A percentile compares a stretch with the other conserved stretches of the same genome.
Evolutionary conservation across 1,140 invertebrate species (phyloP).

Genomic region (Brachionus plicatilis): DNA sequence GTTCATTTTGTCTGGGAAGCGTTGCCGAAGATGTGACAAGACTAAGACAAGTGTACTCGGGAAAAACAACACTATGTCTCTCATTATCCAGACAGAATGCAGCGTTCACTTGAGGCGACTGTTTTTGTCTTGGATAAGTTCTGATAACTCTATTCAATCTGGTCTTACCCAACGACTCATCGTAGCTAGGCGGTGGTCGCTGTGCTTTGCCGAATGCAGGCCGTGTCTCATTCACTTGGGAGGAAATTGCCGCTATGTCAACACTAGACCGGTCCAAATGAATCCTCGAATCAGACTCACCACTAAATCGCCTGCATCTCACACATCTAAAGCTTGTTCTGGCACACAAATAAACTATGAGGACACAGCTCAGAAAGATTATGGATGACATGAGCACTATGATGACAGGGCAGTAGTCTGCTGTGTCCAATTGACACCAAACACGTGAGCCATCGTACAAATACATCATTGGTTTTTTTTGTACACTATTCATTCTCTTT

Average conservation of each 20-base stretch:
- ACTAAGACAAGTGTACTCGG: neutral
- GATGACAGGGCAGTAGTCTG: neutral
- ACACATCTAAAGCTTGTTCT: neutral
- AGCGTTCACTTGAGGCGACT: neutral
- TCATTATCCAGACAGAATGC: neutral
- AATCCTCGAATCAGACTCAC: neutral
- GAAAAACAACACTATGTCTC: neutral
- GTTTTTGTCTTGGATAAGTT: conserved; percentile 2
- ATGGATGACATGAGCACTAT: neutral
- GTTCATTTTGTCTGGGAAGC: neutral
- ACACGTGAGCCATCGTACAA: neutral
- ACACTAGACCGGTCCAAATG: neutral
- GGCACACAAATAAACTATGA: neutral
- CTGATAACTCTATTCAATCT: neutral
- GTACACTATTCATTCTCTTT: neutral
- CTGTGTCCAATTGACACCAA: neutral
- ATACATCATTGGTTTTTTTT: neutral
- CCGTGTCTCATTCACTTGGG: neutral
- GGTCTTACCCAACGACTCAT: neutral
- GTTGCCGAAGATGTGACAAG: neutral
- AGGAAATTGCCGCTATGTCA: neutral
- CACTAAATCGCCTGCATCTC: neutral
- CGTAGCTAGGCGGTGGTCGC: neutral
- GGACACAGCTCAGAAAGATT: neutral
- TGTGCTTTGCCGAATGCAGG: neutral